Percentiles rank a stretch among this genome's conserved stretches.
These are phyloP conservation scores for Antitype chi DNA, from an alignment of 2,888 invertebrate genomes.

Conservation along the genomic window DNA sequence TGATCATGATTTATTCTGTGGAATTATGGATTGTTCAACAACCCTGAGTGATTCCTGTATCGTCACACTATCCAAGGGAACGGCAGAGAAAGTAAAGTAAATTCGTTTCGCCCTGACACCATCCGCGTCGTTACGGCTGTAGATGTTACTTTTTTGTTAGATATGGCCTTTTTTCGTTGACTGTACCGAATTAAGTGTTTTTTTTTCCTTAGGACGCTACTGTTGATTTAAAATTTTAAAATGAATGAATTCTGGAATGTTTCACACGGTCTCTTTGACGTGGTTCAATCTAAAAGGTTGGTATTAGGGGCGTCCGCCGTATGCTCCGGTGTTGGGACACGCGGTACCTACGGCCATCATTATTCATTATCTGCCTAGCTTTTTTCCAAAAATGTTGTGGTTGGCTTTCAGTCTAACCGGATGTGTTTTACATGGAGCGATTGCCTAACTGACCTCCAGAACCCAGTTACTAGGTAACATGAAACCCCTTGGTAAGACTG, in stretches of 20 bases:
- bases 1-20: too few relatives aligned
- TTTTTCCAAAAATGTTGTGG: too few relatives aligned
- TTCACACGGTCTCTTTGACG: constrained; percentile 52
- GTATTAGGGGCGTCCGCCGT: not conserved
- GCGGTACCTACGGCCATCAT: too few relatives aligned
- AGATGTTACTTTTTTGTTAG: constrained; percentile 35
- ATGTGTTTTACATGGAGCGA: too few relatives aligned
- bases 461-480: too few relatives aligned
- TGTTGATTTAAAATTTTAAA: constrained; percentile 56
- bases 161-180: constrained; percentile 50
- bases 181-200: constrained; percentile 55
- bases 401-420: too few relatives aligned
- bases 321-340: not conserved
- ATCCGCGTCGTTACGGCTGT: constrained; percentile 14
- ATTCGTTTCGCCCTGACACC: constrained; percentile 70
- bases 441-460: too few relatives aligned
- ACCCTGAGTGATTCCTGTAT: constrained; percentile 62
- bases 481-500: too few relatives aligned
- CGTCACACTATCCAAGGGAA: constrained; percentile 73
- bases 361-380: too few relatives aligned
- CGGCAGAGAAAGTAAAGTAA: constrained; percentile 75
- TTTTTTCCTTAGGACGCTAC: constrained; percentile 18
- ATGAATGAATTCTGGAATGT: constrained; percentile 48
- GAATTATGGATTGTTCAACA: constrained; percentile 53
- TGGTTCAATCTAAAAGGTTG: constrained; percentile 10